Evolutionary conservation across 2,797 vertebrate species (phyloP), one percentile per base, ranked within the genome.

Genomic region (Coracias cyanogaster): DNA sequence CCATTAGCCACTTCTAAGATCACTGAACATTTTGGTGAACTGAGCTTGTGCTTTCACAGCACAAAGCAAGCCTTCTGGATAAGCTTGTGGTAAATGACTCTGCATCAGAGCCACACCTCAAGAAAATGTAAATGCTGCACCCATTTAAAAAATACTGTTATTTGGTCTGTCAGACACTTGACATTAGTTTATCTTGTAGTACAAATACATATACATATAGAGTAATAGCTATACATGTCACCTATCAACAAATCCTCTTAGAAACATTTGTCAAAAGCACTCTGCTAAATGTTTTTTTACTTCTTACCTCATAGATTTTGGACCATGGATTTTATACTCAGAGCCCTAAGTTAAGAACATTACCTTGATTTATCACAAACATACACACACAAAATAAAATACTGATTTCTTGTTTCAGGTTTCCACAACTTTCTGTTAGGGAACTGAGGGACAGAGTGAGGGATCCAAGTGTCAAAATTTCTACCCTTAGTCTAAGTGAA

Each of bases 171-270:
- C 60, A 94, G 54, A 84, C n/a, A 45, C 82, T 92, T 93, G 80
- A 69, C 31, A 22, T 35, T 31, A 69, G 43, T 69, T 49, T 31
- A 69, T 82, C 55, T 35, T 76, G 15, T 51, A 80, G 62, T 52
- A 89, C 25, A 86, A 55, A 76, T 45, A 87, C 18, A 20, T n/a
- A 67, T 17, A 60, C 22, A 25, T 20, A 65, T 31, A 29, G 69
- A 25, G 61, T 87, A 86, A 96, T 87, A 43, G 37, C 19, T 86
- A 6, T 37, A 54, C 35, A 54, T 6, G 4, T 71, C 70, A 88
- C 26, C 37, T 92, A 54, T 39, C 86, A 90, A 85, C 29, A 96
- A 95, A 94, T 85, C 80, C 91, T 57, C 73, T 92, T 41, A 61
- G 31, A 90, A 77, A 82, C 21, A 37, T 67, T 80, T 73, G 79